These are phyloP conservation scores for Xenopus laevis DNA, from an alignment of 2,113 vertebrate genomes.

Conservation along the genomic window DNA sequence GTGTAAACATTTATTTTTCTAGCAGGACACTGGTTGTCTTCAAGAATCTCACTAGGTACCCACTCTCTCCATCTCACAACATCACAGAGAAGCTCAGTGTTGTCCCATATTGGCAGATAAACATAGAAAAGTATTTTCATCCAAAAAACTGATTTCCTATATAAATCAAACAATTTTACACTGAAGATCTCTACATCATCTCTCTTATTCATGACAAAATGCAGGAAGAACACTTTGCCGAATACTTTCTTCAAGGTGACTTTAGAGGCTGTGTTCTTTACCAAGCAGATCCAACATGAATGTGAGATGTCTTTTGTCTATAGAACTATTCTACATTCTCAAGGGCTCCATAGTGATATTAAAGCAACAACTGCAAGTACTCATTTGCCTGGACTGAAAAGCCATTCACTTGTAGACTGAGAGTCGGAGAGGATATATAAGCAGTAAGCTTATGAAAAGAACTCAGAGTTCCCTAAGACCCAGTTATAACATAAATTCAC, in stretches of 20 bases:
- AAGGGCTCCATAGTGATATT: rapidly evolving
- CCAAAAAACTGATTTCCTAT: slow-evolving; percentile 37
- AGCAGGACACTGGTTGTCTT: too few relatives aligned
- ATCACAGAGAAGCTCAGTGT: too few relatives aligned
- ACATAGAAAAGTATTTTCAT: slow-evolving; percentile 30
- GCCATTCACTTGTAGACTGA: slow-evolving; percentile 10
- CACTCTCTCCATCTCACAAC: too few relatives aligned
- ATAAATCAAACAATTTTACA: slow-evolving; percentile 42
- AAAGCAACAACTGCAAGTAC: not conserved
- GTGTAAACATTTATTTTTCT: too few relatives aligned
- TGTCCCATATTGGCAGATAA: too few relatives aligned
- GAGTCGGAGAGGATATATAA: not conserved
- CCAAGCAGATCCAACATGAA: slow-evolving; percentile 30
- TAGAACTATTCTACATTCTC: slow-evolving; percentile 4
- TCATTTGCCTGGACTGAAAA: slow-evolving; percentile 1
- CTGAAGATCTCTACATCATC: slow-evolving; percentile 20
- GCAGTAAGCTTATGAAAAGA: slow-evolving; percentile 18
- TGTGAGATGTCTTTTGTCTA: slow-evolving; percentile 42
- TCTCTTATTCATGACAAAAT: slow-evolving; percentile 38
- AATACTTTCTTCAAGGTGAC: slow-evolving; percentile 50
- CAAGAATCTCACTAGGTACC: too few relatives aligned
- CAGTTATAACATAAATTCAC: too few relatives aligned
- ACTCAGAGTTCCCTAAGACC: not conserved
- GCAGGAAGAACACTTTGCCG: slow-evolving; percentile 44
- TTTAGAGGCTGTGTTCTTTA: slow-evolving; percentile 25